These are phyloP conservation scores for Odocoileus virginianus DNA, from an alignment of 2,113 vertebrate genomes.

Conservation along the genomic window DNA sequence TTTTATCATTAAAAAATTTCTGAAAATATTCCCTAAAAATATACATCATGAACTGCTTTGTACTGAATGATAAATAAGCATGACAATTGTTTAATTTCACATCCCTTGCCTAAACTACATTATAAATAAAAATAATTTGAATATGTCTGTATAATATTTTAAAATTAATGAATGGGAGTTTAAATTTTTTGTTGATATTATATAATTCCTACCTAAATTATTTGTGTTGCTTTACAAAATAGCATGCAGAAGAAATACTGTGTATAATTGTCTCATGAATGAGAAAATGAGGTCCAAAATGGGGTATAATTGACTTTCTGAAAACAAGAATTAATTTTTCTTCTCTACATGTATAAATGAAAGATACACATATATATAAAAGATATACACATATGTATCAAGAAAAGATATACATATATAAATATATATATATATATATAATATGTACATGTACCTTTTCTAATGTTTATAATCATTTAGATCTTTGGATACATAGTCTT, in stretches of 20 bases:
- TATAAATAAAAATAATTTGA: neutral
- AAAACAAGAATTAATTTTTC: neutral
- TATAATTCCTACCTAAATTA: neutral
- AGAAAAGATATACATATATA: neutral
- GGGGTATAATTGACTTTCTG: neutral
- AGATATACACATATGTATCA: neutral
- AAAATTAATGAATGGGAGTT: neutral
- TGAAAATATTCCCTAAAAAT: neutral
- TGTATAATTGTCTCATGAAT: neutral
- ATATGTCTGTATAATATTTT: neutral
- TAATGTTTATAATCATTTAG: neutral
- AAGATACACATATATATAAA: neutral
- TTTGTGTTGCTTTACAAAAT: neutral
- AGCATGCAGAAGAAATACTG: neutral
- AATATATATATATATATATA: neutral
- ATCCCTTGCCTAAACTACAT: neutral
- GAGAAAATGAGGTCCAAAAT: neutral
- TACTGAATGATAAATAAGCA: neutral
- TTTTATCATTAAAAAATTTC: neutral
- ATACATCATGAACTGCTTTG: neutral
- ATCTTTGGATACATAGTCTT: neutral
- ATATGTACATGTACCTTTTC: neutral
- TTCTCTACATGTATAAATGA: neutral
- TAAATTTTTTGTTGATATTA: neutral
- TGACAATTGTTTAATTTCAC: neutral